Evolutionary conservation across 1,140 invertebrate species (phyloP).

Genomic region (Armadillidium nasatum): DNA sequence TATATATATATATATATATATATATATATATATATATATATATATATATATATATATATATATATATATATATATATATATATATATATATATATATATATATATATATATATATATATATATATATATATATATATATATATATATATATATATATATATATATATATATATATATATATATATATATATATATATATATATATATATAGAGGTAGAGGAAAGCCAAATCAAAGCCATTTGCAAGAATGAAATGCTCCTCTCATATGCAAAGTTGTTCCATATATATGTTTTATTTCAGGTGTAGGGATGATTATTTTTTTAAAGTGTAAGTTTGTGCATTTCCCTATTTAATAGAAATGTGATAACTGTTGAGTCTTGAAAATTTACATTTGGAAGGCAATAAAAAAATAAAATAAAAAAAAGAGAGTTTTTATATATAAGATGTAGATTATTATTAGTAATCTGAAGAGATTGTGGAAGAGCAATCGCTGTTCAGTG

Average conservation of each 20-base stretch:
- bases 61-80: constrained; percentile 21
- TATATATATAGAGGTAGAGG: constrained; percentile 9
- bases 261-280: background rate
- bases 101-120: constrained; percentile 28
- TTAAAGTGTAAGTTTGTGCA: background rate
- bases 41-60: too few species aligned
- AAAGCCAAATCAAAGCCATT: background rate
- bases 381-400: constrained; percentile 1
- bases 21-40: too few species aligned
- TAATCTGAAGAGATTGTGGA: background rate
- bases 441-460: too few species aligned
- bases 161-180: background rate
- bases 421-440: too few species aligned
- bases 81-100: constrained; percentile 24
- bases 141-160: background rate
- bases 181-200: constrained; percentile 22
- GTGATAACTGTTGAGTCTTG: background rate
- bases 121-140: constrained; percentile 8
- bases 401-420: background rate
- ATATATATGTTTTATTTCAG: background rate
- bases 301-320: constrained; percentile 1
- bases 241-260: background rate
- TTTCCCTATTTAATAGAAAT: background rate
- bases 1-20: constrained; percentile 21
- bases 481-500: background rate